Conservation (phyloP, 2,888 invertebrate genomes). For the Amorpha juglandis region DNA sequence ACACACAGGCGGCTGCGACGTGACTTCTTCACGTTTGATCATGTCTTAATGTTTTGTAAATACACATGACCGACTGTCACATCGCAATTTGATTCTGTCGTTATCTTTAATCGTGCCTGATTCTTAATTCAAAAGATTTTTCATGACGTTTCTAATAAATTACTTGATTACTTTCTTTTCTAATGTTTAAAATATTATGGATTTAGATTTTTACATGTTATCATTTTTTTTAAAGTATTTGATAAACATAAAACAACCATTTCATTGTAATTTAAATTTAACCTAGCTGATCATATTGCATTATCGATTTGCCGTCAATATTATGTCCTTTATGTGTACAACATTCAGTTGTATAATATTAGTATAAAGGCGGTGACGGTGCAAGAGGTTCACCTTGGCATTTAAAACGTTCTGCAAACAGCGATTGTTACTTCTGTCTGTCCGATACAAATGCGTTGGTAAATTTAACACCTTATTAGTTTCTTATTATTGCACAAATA, state of each 20-base stretch:
- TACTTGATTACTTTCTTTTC: not conserved
- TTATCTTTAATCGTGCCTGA: conserved; percentile 40
- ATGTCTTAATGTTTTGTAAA: conserved; percentile 62
- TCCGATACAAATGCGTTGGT: conserved; percentile 39
- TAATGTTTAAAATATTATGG: not conserved
- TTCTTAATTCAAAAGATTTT: conserved; percentile 35
- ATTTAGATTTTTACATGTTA: not conserved
- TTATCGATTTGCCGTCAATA: conserved; percentile 5
- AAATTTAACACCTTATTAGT: conserved; percentile 27
- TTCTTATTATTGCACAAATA: conserved; percentile 9
- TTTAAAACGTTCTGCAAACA: conserved; percentile 61
- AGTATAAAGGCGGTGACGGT: conserved; percentile 60
- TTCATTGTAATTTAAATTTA: not conserved
- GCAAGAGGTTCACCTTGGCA: conserved; percentile 76
- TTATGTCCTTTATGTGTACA: conserved; percentile 17
- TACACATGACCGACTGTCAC: conserved; percentile 43
- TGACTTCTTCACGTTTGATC: conserved; percentile 53
- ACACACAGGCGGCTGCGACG: conserved; percentile 37
- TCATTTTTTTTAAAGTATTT: not conserved
- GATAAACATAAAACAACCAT: not conserved
- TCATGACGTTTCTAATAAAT: conserved; percentile 10
- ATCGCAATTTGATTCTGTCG: conserved; percentile 41
- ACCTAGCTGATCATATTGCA: not conserved
- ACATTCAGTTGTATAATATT: conserved; percentile 46
- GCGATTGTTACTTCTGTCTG: conserved; percentile 48